Evolutionary conservation across 2,888 invertebrate genomes (phyloP), one percentile per base, ranked within the genome.

Genomic region (Acleris emargana): DNA sequence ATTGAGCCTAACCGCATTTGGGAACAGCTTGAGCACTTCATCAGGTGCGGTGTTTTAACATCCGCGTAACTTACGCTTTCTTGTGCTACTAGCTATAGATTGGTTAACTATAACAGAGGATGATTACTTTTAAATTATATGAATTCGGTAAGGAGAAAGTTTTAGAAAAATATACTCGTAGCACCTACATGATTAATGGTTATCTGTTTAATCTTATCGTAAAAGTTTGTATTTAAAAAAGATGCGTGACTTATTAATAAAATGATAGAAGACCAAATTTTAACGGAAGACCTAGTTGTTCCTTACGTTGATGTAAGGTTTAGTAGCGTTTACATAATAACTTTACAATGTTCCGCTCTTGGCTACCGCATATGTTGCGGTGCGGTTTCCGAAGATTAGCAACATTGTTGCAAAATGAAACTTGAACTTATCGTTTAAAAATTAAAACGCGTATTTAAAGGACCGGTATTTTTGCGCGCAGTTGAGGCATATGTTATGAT

Each of bases 1-100:
- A 17, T 54, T 22, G 28, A 59, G 55, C 64, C 50, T 20, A 64
- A 64, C 64, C 64, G 20, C 64, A 64, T 60, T 64, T 64, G 43
- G 28, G 58, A 64, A 54, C 54, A 42, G 11, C 32, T 54, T 55
- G 55, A 64, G 22, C 54, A 60, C 64, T 64, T 55, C 59, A 64
- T 59, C 59, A 50, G 28, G 42, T 25, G 43, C 43, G 42, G 54
- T 57, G 32, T 51, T 28, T 51, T 43, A 20, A 50, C 32, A 32
- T 53, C 42, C 42, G n/a, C 38, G 43, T 59, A 59, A 38, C 52
- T 22, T 49, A 25, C 49, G 20, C 22, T 25, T 51, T 9, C 11
- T 49, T 18, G n/a, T 45, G 45, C 45, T 57, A 42, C 54, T 22
- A 42, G 42, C 20, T 42, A 54, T 42, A 42, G 7, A 54, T 16